phyloP scores from a whole-genome alignment of 2,888 invertebrate genomes.

The Barypeithes pellucidus region DNA sequence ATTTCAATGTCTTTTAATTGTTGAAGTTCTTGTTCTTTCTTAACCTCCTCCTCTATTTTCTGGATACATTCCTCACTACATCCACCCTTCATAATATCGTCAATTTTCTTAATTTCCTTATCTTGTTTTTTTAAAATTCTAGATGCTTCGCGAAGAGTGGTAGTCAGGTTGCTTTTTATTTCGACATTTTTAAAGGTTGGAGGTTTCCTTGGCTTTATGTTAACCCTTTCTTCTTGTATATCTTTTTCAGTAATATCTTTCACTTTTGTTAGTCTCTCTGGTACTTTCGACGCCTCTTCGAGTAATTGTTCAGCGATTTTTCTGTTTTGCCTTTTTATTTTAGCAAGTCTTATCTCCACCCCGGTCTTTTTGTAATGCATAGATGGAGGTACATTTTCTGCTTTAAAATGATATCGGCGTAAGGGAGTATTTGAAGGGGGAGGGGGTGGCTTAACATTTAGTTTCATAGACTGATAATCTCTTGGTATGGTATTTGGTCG shows the following conservation, averaged over 20 bases:
- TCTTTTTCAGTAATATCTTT: slow-evolving; percentile 41
- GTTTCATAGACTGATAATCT: slow-evolving; percentile 55
- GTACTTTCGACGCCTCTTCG: slow-evolving; percentile 58
- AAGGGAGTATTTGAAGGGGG: slow-evolving; percentile 55
- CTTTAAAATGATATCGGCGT: slow-evolving; percentile 30
- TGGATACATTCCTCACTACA: slow-evolving; percentile 70
- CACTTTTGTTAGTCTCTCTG: slow-evolving; percentile 33
- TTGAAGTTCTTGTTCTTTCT: slow-evolving; percentile 71
- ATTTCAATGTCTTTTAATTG: slow-evolving; percentile 73
- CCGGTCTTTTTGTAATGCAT: neutral
- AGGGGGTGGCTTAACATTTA: slow-evolving; percentile 32
- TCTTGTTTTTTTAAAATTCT: slow-evolving; percentile 71
- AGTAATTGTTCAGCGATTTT: slow-evolving; percentile 59
- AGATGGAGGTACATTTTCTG: slow-evolving; percentile 28
- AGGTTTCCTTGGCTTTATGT: slow-evolving; percentile 45
- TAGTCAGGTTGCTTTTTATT: slow-evolving; percentile 72
- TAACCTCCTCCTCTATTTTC: slow-evolving; percentile 70
- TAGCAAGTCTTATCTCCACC: slow-evolving; percentile 7
- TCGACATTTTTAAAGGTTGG: slow-evolving; percentile 58
- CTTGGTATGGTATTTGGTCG: slow-evolving; percentile 59
- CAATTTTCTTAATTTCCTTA: slow-evolving; percentile 73
- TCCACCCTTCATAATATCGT: slow-evolving; percentile 72
- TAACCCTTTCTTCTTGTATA: slow-evolving; percentile 21
- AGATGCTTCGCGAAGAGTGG: slow-evolving; percentile 73
- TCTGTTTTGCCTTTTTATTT: slow-evolving; percentile 37